Conservation (phyloP, 2,888 invertebrate species). For the Tortricodes alternella region DNA sequence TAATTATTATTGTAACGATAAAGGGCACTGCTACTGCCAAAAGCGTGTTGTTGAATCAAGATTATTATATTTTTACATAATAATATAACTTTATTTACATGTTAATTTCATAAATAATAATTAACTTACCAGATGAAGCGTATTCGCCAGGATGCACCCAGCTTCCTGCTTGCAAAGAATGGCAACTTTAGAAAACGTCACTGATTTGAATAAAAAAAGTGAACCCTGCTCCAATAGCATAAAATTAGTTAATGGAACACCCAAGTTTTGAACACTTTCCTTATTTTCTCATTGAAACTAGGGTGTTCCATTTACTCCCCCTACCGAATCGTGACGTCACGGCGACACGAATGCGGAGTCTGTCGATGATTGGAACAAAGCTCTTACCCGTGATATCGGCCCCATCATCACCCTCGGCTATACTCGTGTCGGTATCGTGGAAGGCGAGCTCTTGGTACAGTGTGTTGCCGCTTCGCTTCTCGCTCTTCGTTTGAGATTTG, state of each 20-base stretch:
- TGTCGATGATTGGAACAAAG: too few relatives aligned
- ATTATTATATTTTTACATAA: background rate
- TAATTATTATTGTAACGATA: too few relatives aligned
- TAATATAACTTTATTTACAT: constrained; percentile 13
- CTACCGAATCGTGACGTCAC: too few relatives aligned
- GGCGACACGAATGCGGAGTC: too few relatives aligned
- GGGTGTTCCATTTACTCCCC: too few relatives aligned
- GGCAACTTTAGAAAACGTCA: constrained; percentile 1
- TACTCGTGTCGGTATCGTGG: constrained; percentile 92
- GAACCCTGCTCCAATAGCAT: too few relatives aligned
- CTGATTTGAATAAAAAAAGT: too few relatives aligned
- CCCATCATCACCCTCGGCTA: constrained; percentile 88
- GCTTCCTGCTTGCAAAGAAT: constrained; percentile 85
- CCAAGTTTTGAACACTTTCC: too few relatives aligned
- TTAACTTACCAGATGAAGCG: constrained; percentile 96
- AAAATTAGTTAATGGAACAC: too few relatives aligned
- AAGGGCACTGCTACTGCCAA: too few relatives aligned
- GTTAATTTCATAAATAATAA: constrained; percentile 28
- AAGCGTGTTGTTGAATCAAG: too few relatives aligned
- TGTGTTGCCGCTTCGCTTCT: constrained; percentile 94
- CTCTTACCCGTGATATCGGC: constrained; percentile 95
- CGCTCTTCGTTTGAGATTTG: constrained; percentile 88
- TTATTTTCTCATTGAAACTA: too few relatives aligned
- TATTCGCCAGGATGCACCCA: constrained; percentile 99
- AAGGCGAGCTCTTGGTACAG: constrained; percentile 97